phyloP scores from a whole-genome alignment of 2,797 vertebrate genomes.

The Fratercula arctica region DNA sequence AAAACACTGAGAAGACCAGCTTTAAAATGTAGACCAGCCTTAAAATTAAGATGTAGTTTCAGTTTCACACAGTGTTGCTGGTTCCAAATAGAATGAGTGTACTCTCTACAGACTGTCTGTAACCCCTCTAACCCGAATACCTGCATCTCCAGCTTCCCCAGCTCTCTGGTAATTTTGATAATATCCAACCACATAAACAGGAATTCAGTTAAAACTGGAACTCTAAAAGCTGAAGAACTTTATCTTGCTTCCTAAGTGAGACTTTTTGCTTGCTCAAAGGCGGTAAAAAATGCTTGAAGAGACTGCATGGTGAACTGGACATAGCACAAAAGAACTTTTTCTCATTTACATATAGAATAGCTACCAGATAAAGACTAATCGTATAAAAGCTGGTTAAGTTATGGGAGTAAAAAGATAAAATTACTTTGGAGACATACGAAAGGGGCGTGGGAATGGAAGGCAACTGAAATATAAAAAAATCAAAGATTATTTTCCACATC shows the following conservation, averaged over 20 bases:
- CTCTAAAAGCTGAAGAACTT: not conserved
- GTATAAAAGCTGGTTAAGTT: conserved; percentile 1
- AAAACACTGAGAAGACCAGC: not conserved
- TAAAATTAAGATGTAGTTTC: not conserved
- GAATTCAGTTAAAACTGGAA: not conserved
- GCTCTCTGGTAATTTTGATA: not conserved
- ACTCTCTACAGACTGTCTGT: not conserved
- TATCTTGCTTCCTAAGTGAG: not conserved
- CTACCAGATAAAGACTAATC: not conserved
- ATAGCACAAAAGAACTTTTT: not conserved
- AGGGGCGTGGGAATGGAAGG: not conserved
- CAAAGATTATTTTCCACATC: not conserved
- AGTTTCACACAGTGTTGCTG: not conserved
- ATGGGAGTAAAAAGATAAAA: conserved; percentile 5
- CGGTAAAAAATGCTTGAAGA: not conserved
- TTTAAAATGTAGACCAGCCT: not conserved
- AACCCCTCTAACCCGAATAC: not conserved
- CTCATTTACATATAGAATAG: conserved; percentile 7
- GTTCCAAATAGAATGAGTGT: not conserved
- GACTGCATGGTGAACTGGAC: not conserved
- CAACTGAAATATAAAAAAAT: conserved; percentile 5
- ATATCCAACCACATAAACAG: not conserved
- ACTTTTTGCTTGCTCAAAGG: not conserved
- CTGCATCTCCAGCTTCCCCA: not conserved
- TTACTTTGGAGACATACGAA: conserved; percentile 17